These are phyloP conservation scores for Hydrocynus forskahlii DNA, from an alignment of 2,797 vertebrate genomes.

Conservation along the genomic window DNA sequence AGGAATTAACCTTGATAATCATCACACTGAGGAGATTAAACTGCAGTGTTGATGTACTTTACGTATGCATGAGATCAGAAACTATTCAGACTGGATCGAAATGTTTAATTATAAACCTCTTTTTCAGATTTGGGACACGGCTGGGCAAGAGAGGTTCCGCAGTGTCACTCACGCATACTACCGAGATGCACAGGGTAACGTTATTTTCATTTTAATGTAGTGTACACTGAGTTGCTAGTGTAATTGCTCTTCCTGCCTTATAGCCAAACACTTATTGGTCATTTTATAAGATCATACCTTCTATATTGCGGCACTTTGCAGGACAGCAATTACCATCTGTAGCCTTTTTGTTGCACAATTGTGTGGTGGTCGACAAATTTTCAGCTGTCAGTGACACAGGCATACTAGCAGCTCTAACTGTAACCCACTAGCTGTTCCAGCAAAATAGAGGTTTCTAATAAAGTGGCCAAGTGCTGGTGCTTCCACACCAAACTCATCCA, in stretches of 20 bases:
- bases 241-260: neutral
- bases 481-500: too few relatives aligned
- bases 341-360: too few relatives aligned
- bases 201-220: neutral
- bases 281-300: neutral
- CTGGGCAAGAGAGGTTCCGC: slow-evolving; percentile 96
- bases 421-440: too few relatives aligned
- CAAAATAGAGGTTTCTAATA: too few relatives aligned
- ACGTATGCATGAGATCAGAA: neutral
- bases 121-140: slow-evolving; percentile 95
- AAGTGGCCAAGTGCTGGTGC: too few relatives aligned
- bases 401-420: too few relatives aligned
- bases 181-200: slow-evolving; percentile 93
- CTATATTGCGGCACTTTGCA: neutral
- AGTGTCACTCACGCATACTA: slow-evolving; percentile 98
- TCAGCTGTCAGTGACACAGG: too few relatives aligned
- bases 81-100: neutral
- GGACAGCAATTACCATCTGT: too few relatives aligned
- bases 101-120: neutral
- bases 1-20: neutral
- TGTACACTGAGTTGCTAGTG: neutral
- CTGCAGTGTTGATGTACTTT: neutral
- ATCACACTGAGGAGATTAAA: neutral
- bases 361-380: too few relatives aligned
- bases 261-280: neutral